Evolutionary conservation across 2,888 invertebrate genomes (phyloP).

Genomic region (Leucophenga montana): DNA sequence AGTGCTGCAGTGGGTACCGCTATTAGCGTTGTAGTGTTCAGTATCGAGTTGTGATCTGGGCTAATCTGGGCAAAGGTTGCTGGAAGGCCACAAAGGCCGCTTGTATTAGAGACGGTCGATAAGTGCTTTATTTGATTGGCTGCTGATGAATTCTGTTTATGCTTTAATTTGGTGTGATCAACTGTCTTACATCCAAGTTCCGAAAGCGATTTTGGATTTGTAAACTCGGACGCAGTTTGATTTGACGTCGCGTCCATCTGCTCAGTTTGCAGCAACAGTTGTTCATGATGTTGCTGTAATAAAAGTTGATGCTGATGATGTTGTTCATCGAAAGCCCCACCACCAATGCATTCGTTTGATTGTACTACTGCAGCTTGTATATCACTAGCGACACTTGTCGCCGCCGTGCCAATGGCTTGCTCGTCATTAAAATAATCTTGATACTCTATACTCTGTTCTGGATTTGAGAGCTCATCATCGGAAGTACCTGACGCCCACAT

Average conservation of each 20-base stretch:
- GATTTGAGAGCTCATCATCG: conserved; percentile 92
- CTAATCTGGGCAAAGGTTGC: conserved; percentile 15
- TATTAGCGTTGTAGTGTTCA: conserved; percentile 15
- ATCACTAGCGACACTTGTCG: conserved; percentile 22
- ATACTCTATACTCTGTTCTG: conserved; percentile 88
- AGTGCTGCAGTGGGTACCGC: background rate
- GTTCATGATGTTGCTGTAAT: conserved; percentile 46
- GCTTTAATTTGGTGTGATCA: conserved; percentile 79
- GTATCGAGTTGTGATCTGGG: conserved; percentile 5
- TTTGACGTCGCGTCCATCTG: conserved; percentile 25
- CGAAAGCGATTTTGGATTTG: conserved; percentile 93
- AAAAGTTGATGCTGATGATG: conserved; percentile 47
- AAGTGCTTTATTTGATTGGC: conserved; percentile 8
- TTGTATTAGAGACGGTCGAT: background rate
- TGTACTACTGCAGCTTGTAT: background rate
- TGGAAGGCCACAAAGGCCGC: conserved; percentile 3
- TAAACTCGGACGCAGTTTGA: conserved; percentile 87
- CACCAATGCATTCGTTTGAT: background rate
- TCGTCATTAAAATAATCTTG: conserved; percentile 72
- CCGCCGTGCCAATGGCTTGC: conserved; percentile 62
- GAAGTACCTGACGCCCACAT: conserved; percentile 96
- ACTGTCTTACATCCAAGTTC: conserved; percentile 85
- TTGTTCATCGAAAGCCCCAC: conserved; percentile 5
- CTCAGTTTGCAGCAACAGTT: conserved; percentile 43
- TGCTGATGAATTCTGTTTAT: conserved; percentile 39